Evolutionary conservation across 2,113 vertebrate genomes (phyloP).

Genomic region (Coreoperca whiteheadi): DNA sequence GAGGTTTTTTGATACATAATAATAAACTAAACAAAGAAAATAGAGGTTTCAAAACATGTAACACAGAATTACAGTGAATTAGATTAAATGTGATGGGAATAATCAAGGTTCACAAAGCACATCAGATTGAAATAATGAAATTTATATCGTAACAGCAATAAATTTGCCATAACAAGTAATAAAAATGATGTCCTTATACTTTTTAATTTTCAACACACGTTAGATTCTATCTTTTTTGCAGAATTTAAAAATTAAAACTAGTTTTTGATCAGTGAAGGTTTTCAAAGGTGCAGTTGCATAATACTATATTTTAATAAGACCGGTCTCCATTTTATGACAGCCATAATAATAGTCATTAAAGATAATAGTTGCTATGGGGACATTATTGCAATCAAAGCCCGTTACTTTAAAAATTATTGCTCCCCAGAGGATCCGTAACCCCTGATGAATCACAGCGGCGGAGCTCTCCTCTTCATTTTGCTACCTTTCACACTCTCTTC

Average conservation of each 20-base stretch:
- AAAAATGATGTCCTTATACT: background rate
- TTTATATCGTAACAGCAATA: background rate
- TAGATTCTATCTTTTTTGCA: constrained; percentile 2
- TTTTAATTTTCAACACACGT: background rate
- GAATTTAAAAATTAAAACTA: background rate
- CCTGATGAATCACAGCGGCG: constrained; percentile 62
- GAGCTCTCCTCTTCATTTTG: constrained; percentile 53
- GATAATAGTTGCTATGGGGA: constrained; percentile 76
- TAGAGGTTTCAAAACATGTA: background rate
- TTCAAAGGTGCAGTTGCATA: constrained; percentile 9
- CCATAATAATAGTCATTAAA: constrained; percentile 74
- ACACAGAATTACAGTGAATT: background rate
- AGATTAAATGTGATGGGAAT: background rate
- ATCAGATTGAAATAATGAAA: background rate
- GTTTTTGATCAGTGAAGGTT: background rate
- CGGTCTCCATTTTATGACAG: constrained; percentile 66
- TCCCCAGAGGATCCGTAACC: constrained; percentile 69
- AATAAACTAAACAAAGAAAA: background rate
- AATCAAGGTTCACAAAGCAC: background rate
- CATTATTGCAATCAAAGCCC: constrained; percentile 76
- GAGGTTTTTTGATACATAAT: background rate
- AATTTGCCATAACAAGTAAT: background rate
- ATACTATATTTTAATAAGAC: constrained; percentile 57
- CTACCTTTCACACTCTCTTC: constrained; percentile 58
- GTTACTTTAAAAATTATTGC: constrained; percentile 76